Evolutionary conservation across 1,140 invertebrate species (phyloP).

Genomic region (Eriosoma lanigerum): DNA sequence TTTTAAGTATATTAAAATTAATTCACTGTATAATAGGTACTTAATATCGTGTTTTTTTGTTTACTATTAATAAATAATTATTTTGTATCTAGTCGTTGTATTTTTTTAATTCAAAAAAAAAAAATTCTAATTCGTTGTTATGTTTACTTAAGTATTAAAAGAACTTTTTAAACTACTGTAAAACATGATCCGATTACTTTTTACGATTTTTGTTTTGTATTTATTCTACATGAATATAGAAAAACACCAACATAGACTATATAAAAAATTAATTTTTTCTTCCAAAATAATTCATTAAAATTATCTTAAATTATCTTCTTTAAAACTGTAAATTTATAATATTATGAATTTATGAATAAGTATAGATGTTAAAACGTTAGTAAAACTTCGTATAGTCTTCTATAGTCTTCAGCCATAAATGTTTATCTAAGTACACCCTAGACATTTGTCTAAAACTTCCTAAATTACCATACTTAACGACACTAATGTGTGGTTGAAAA

Average conservation of each 20-base stretch:
- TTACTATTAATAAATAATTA: no score
- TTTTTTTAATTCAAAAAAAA: conserved; percentile 13
- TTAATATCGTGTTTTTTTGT: no score
- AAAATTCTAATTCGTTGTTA: neutral
- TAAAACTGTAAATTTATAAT: no score
- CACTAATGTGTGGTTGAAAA: conserved; percentile 7
- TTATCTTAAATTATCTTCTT: neutral
- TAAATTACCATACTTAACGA: conserved; percentile 11
- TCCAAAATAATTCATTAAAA: neutral
- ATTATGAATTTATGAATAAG: no score
- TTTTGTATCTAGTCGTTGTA: no score
- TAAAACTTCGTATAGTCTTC: neutral
- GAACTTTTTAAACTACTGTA: conserved; percentile 8
- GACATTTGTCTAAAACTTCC: conserved; percentile 25
- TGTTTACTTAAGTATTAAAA: neutral
- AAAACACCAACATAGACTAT: no score
- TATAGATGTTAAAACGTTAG: neutral
- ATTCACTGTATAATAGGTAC: no score
- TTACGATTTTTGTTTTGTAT: neutral
- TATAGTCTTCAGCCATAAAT: neutral
- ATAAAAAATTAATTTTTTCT: neutral
- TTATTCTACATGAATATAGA: no score
- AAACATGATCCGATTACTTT: neutral
- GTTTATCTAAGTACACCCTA: conserved; percentile 23
- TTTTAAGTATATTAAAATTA: no score